Evolutionary conservation across 1,140 invertebrate species (phyloP).

Genomic region (Lysiphlebus fabarum): DNA sequence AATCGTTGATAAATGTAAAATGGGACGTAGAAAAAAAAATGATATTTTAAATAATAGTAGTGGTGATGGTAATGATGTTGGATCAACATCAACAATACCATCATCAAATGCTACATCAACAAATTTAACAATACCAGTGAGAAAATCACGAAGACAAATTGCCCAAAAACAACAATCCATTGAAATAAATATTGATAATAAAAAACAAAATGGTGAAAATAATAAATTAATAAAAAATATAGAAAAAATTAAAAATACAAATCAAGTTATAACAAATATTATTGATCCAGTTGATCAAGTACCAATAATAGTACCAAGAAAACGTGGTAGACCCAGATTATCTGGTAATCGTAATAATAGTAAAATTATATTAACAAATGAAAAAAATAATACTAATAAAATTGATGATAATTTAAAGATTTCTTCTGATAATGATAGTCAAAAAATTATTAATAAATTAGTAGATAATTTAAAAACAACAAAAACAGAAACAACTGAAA

Average conservation of each 20-base stretch:
- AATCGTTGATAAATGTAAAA: too few species aligned
- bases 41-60: too few species aligned
- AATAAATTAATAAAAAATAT: not conserved
- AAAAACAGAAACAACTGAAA: not conserved
- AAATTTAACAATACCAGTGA: not conserved
- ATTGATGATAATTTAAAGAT: not conserved
- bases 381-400: not conserved
- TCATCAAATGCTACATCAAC: too few species aligned
- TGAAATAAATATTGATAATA: conserved; percentile 2
- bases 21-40: too few species aligned
- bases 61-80: too few species aligned
- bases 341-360: not conserved
- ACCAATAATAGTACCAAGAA: conserved; percentile 5
- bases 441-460: not conserved
- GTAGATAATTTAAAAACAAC: not conserved
- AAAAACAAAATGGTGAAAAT: conserved; percentile 17
- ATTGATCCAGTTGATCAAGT: not conserved
- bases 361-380: not conserved
- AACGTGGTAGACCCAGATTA: conserved; percentile 1
- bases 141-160: conserved; percentile 18
- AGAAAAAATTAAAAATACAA: not conserved
- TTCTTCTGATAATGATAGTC: not conserved
- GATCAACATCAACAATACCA: too few species aligned
- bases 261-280: not conserved
- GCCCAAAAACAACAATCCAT: conserved; percentile 7